Conservation (phyloP, 1,140 invertebrate genomes). For the Pseudomyrmex concolor region DNA sequence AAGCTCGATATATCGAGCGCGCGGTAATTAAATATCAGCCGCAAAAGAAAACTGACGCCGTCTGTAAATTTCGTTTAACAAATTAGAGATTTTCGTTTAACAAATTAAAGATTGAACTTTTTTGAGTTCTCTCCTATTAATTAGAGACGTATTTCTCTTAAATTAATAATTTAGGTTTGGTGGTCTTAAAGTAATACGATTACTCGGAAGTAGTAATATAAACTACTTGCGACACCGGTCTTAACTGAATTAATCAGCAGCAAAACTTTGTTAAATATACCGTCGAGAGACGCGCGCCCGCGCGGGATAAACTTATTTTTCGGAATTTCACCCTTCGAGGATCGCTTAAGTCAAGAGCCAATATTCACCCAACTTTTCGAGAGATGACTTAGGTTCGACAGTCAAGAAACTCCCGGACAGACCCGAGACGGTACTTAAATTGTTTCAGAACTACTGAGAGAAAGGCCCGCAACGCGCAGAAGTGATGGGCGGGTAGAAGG, state of each 20-base stretch:
- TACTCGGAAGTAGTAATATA: neutral
- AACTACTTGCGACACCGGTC: neutral
- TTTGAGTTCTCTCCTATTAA: no score
- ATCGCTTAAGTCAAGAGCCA: slow-evolving; percentile 44
- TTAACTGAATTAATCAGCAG: slow-evolving; percentile 1
- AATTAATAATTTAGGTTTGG: neutral
- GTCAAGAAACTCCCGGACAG: slow-evolving; percentile 64
- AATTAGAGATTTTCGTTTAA: no score
- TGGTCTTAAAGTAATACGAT: neutral
- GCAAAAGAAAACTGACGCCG: neutral
- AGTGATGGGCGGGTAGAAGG: slow-evolving; percentile 51
- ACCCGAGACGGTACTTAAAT: slow-evolving; percentile 69
- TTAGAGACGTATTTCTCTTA: neutral
- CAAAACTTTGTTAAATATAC: slow-evolving; percentile 25
- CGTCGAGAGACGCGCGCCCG: neutral
- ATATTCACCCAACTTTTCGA: slow-evolving; percentile 57
- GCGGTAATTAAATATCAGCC: slow-evolving; percentile 7
- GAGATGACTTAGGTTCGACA: slow-evolving; percentile 63
- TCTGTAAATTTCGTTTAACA: neutral
- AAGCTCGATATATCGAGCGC: neutral
- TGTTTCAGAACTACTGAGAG: slow-evolving; percentile 68
- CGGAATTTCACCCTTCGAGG: slow-evolving; percentile 14
- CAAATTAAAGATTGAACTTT: no score
- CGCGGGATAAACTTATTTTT: slow-evolving; percentile 32
- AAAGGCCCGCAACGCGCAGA: slow-evolving; percentile 50